Percentiles rank a stretch among this genome's conserved stretches.
Evolutionary conservation across 2,797 vertebrate genomes (phyloP).

Genomic region (Microcaecilia unicolor): DNA sequence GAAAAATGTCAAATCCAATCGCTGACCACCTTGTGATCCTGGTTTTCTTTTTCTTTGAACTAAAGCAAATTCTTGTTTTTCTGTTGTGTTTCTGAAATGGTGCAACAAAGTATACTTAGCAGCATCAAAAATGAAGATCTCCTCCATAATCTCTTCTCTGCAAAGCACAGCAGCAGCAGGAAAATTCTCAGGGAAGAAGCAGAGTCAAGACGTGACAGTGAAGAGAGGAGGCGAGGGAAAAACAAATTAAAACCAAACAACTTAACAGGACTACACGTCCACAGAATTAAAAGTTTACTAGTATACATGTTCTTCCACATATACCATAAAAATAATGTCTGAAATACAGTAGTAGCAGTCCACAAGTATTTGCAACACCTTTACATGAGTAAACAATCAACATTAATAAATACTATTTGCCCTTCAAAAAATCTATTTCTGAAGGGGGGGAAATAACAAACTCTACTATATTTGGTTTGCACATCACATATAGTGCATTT

Average conservation of each 20-base stretch:
- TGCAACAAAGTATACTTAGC: slow-evolving; percentile 54
- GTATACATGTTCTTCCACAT: slow-evolving; percentile 17
- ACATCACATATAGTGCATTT: slow-evolving; percentile 34
- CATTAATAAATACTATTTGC: slow-evolving; percentile 53
- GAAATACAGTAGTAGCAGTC: slow-evolving; percentile 31
- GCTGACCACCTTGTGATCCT: slow-evolving; percentile 31
- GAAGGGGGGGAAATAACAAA: slow-evolving; percentile 28
- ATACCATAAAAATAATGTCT: slow-evolving; percentile 20
- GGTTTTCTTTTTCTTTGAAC: slow-evolving; percentile 24
- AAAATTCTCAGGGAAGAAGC: slow-evolving; percentile 20
- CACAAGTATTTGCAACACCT: slow-evolving; percentile 46
- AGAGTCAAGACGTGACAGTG: too few relatives aligned
- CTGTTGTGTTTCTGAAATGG: slow-evolving; percentile 35
- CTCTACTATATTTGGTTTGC: slow-evolving; percentile 36
- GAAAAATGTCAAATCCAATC: slow-evolving; percentile 19
- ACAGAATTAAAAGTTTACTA: slow-evolving; percentile 21
- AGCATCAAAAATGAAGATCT: slow-evolving; percentile 60
- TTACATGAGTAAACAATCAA: slow-evolving; percentile 44
- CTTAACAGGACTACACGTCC: slow-evolving; percentile 15
- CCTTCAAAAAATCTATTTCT: slow-evolving; percentile 39
- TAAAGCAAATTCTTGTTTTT: slow-evolving; percentile 49
- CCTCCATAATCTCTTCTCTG: slow-evolving; percentile 41
- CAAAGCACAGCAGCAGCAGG: slow-evolving; percentile 44
- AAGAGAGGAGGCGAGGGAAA: too few relatives aligned
- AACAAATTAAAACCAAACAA: slow-evolving; percentile 1